Conservation (phyloP, 2,888 invertebrate genomes). For the Vanessa cardui region DNA sequence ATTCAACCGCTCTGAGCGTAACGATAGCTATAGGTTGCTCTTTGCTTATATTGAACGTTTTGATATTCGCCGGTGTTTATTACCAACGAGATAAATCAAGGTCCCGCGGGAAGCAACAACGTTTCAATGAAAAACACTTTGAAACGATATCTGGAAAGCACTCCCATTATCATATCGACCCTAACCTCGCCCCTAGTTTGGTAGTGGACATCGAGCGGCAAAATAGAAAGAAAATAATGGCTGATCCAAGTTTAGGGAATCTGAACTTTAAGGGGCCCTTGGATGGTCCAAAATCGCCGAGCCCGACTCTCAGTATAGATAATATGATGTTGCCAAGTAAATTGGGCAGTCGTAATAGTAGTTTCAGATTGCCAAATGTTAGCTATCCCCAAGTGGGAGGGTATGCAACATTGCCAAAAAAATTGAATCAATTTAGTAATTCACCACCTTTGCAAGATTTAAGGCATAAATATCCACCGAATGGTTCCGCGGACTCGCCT, state of each 20-base stretch:
- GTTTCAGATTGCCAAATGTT: constrained; percentile 73
- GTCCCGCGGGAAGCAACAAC: constrained; percentile 87
- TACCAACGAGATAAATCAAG: constrained; percentile 91
- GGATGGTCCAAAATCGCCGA: constrained; percentile 82
- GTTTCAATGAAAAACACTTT: constrained; percentile 86
- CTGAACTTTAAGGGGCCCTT: constrained; percentile 83
- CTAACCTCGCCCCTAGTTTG: constrained; percentile 90
- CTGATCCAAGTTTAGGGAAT: constrained; percentile 80
- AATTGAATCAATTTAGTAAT: constrained; percentile 80
- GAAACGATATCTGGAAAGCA: constrained; percentile 90
- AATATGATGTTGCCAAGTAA: constrained; percentile 77
- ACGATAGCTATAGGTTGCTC: constrained; percentile 93
- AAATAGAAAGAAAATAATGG: constrained; percentile 76
- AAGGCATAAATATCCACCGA: constrained; percentile 84
- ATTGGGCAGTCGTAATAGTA: constrained; percentile 80
- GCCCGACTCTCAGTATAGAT: constrained; percentile 84
- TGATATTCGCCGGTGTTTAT: constrained; percentile 93
- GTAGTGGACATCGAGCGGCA: constrained; percentile 91
- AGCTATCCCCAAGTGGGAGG: constrained; percentile 73
- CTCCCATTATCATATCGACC: constrained; percentile 90
- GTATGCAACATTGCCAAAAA: constrained; percentile 84
- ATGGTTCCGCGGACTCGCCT: constrained; percentile 79
- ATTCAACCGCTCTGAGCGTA: constrained; percentile 89
- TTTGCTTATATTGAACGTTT: constrained; percentile 89
- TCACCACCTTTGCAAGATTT: constrained; percentile 75